phyloP scores from a whole-genome alignment of 2,888 invertebrate genomes.

The Atethmia centrago region DNA sequence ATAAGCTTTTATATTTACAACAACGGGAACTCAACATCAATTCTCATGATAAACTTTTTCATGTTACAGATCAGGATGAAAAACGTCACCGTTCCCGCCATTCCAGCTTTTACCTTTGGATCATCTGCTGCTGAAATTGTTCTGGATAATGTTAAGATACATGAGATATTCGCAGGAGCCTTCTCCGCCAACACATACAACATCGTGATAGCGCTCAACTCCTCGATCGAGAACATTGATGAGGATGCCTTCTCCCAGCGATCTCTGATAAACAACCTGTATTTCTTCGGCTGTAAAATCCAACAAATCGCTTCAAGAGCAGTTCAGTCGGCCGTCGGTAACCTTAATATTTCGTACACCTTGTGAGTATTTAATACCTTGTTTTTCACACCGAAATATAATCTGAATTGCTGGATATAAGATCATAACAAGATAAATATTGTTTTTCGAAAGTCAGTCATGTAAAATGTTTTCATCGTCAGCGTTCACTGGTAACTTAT shows the following conservation, averaged over 20 bases:
- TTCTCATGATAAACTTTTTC: conserved; percentile 16
- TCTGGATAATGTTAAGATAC: conserved; percentile 88
- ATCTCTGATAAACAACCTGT: conserved; percentile 91
- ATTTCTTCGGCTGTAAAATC: conserved; percentile 91
- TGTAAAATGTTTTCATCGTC: background rate
- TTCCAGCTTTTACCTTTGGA: conserved; percentile 92
- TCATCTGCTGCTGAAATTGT: conserved; percentile 91
- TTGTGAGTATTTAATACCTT: conserved; percentile 82
- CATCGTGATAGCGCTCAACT: conserved; percentile 91
- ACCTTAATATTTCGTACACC: conserved; percentile 92
- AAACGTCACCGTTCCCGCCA: conserved; percentile 90
- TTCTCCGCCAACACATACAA: conserved; percentile 92
- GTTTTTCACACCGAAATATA: background rate
- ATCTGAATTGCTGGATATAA: background rate
- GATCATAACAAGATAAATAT: background rate
- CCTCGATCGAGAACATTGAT: conserved; percentile 91
- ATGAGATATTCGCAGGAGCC: conserved; percentile 91
- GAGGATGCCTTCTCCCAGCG: conserved; percentile 92
- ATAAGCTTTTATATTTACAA: background rate
- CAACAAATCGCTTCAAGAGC: conserved; percentile 90
- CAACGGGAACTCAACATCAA: background rate
- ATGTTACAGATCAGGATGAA: conserved; percentile 91
- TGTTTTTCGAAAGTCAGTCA: background rate
- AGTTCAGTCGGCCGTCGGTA: conserved; percentile 91
- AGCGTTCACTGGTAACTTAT: background rate